Evolutionary conservation across 1,140 invertebrate species (phyloP).

Genomic region (Drosophila nigromelanica): DNA sequence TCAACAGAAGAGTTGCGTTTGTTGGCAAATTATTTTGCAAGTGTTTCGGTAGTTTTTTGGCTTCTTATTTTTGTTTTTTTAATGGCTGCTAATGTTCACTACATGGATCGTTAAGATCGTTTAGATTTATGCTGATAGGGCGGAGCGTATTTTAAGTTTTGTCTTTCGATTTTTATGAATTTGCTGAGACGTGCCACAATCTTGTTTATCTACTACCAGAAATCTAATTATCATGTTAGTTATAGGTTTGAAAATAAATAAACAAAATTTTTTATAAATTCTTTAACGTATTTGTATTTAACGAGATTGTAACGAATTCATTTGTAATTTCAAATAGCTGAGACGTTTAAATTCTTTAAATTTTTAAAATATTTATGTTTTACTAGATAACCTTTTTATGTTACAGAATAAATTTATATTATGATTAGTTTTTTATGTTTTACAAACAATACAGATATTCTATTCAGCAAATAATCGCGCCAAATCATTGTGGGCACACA

Average conservation of each 20-base stretch:
- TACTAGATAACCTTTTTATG: neutral
- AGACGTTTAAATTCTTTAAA: neutral
- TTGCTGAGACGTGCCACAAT: neutral
- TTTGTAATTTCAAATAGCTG: neutral
- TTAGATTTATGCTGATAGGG: slow-evolving; percentile 30
- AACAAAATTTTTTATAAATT: neutral
- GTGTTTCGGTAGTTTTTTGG: slow-evolving; percentile 34
- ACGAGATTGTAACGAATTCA: neutral
- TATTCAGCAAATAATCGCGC: too few relatives aligned
- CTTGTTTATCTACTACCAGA: slow-evolving; percentile 13
- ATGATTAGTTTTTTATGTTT: too few relatives aligned
- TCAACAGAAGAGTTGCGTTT: slow-evolving; percentile 26
- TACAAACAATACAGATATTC: too few relatives aligned
- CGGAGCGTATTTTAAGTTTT: slow-evolving; percentile 1
- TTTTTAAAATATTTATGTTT: neutral
- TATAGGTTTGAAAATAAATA: neutral
- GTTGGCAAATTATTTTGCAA: slow-evolving; percentile 27
- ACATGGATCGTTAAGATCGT: slow-evolving; percentile 37
- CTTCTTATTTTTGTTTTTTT: neutral
- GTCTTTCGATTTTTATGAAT: neutral
- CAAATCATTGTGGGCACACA: too few relatives aligned
- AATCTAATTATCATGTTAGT: slow-evolving; percentile 9
- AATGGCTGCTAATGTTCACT: slow-evolving; percentile 24
- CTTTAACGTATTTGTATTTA: neutral
- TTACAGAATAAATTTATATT: too few relatives aligned